Evolutionary conservation across 2,113 vertebrate genomes (phyloP).

Genomic region (Cyprinus carpio): DNA sequence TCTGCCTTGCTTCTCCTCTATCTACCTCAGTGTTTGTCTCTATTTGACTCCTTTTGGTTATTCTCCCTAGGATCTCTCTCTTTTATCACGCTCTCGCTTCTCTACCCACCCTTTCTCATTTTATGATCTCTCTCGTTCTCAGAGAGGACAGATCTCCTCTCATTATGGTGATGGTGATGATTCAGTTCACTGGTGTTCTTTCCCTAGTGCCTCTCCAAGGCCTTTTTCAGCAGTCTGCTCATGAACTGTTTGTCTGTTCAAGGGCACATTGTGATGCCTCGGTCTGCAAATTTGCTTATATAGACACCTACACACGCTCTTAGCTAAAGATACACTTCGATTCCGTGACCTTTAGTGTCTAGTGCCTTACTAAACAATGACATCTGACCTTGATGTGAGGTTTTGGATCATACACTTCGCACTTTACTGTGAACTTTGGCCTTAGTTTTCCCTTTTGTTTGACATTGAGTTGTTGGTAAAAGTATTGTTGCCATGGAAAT

Average conservation of each 20-base stretch:
- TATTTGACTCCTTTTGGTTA: constrained; percentile 39
- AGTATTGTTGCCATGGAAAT: constrained; percentile 27
- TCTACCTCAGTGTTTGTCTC: constrained; percentile 33
- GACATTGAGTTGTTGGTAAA: neutral
- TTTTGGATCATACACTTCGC: neutral
- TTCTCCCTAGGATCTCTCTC: constrained; percentile 22
- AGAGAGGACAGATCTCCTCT: constrained; percentile 72
- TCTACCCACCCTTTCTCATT: constrained; percentile 32
- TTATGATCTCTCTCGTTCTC: neutral
- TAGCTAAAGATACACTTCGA: constrained; percentile 21
- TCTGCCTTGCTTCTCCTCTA: constrained; percentile 17
- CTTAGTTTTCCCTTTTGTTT: neutral
- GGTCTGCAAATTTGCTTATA: constrained; percentile 53
- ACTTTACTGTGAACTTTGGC: neutral
- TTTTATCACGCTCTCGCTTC: constrained; percentile 27
- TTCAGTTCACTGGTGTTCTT: constrained; percentile 71
- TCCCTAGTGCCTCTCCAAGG: constrained; percentile 59
- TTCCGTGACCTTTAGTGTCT: neutral
- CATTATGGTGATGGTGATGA: constrained; percentile 80
- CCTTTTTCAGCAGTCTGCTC: constrained; percentile 62
- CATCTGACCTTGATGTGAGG: constrained; percentile 10
- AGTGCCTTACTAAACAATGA: neutral
- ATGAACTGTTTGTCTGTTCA: constrained; percentile 61
- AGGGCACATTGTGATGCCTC: constrained; percentile 58
- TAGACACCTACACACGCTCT: constrained; percentile 3